These are phyloP conservation scores for Rhombomys opimus DNA, from an alignment of 2,113 vertebrate species.

Conservation along the genomic window DNA sequence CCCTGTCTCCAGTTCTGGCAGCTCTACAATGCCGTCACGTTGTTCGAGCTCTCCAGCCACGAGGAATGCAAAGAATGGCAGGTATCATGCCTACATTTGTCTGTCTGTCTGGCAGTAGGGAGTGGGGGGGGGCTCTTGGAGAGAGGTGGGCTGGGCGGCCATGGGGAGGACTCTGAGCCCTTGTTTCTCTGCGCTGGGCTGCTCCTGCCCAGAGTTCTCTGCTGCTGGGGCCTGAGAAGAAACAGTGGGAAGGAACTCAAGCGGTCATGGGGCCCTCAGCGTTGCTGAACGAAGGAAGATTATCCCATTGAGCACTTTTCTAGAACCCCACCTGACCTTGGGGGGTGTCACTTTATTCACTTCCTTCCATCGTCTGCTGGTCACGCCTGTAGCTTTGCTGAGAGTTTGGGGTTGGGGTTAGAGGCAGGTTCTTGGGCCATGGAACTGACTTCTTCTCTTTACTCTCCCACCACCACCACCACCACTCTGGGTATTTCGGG, in stretches of 20 bases:
- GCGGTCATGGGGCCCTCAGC: neutral
- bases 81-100: slow-evolving; percentile 82
- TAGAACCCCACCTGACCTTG: neutral
- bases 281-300: neutral
- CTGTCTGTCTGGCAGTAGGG: neutral
- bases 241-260: neutral
- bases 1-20: slow-evolving; percentile 94
- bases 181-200: neutral
- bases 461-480: no score
- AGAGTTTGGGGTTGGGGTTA: no score
- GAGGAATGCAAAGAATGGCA: slow-evolving; percentile 98
- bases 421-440: no score
- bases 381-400: no score
- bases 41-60: slow-evolving; percentile 93
- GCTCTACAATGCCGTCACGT: slow-evolving; percentile 95
- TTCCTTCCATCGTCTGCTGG: neutral
- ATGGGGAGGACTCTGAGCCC: no score
- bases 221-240: neutral
- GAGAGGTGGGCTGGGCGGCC: neutral
- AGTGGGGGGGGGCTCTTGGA: neutral
- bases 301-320: neutral
- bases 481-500: accelerated
- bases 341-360: neutral
- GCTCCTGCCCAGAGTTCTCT: neutral
- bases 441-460: neutral